Conservation (phyloP, 2,113 vertebrate species). For the Ornithorhynchus anatinus region DNA sequence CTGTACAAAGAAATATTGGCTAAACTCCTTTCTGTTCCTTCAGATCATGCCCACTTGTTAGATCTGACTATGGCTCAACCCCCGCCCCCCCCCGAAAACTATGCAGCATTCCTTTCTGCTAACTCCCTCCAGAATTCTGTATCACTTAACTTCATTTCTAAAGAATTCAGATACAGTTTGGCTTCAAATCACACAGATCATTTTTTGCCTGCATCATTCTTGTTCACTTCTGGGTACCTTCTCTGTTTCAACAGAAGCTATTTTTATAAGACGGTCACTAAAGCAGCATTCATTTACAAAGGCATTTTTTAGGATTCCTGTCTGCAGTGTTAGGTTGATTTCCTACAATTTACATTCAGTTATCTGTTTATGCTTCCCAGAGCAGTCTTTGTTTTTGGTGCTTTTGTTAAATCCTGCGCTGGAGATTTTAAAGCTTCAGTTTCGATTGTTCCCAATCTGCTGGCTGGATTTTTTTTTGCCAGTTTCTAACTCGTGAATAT, state of each 20-base stretch:
- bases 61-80: not conserved
- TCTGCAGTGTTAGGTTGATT: not conserved
- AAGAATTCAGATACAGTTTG: constrained; percentile 9
- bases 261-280: not conserved
- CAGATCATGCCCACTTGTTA: not conserved
- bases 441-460: not conserved
- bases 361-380: not conserved
- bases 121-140: not conserved
- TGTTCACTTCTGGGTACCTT: not conserved
- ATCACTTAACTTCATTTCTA: not conserved
- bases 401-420: not conserved
- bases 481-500: not conserved
- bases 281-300: not conserved
- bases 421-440: not conserved
- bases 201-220: not conserved
- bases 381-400: not conserved
- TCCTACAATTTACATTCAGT: not conserved
- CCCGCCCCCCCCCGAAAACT: not conserved
- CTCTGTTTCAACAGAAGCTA: not conserved
- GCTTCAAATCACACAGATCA: not conserved
- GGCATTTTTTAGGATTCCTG: not conserved
- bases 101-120: not conserved
- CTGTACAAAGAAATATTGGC: constrained; percentile 49
- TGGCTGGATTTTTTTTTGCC: not conserved
- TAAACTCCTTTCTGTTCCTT: constrained; percentile 50